Conservation (phyloP, 2,797 vertebrate genomes). For the Manis pentadactyla region DNA sequence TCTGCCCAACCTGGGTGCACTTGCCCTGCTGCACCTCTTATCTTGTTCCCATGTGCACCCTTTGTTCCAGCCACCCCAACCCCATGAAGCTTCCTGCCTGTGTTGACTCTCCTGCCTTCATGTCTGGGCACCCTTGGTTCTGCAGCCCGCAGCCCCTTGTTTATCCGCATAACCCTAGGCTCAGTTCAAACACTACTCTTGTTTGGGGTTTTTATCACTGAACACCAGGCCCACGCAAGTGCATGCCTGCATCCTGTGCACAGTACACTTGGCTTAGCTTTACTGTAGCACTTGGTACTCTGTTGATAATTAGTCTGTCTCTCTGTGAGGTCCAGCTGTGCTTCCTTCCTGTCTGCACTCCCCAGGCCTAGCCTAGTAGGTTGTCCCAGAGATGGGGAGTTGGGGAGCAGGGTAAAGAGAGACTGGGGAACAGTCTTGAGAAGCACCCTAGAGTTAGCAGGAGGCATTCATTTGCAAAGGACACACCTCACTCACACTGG, state of each 20-base stretch:
- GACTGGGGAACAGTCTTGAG: neutral
- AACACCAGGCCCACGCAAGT: neutral
- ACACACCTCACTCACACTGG: neutral
- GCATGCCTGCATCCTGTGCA: neutral
- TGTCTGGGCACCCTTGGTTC: neutral
- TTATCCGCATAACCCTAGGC: neutral
- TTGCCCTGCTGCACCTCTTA: neutral
- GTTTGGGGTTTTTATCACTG: neutral
- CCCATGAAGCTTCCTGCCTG: neutral
- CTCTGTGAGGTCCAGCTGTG: neutral
- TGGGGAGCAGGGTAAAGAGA: neutral
- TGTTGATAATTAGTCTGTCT: neutral
- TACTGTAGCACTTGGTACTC: fast-evolving
- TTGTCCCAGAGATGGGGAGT: too few species aligned
- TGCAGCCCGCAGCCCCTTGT: neutral
- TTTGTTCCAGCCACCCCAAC: neutral
- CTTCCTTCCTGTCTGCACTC: neutral
- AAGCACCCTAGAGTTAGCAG: neutral
- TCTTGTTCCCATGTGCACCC: neutral
- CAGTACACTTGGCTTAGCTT: neutral
- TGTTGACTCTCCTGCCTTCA: neutral
- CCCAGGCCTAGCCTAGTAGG: neutral
- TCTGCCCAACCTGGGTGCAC: too few species aligned
- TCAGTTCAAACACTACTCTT: neutral
- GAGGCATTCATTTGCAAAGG: neutral